phyloP scores from a whole-genome alignment of 2,797 vertebrate genomes.

The Zalophus californianus region DNA sequence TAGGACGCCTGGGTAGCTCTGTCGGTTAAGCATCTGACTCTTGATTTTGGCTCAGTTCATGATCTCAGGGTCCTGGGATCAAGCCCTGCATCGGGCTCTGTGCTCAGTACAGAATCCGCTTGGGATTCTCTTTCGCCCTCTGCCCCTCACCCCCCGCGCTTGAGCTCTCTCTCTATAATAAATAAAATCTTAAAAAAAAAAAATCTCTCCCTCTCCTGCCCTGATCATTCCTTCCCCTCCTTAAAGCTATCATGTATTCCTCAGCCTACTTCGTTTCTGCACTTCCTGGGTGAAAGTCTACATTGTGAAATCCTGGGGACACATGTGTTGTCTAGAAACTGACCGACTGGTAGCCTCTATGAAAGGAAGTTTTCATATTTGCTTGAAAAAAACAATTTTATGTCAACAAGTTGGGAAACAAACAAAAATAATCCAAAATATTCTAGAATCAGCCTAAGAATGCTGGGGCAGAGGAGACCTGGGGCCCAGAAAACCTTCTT shows the following conservation, averaged over 20 bases:
- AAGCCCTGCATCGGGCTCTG: background rate
- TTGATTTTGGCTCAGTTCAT: background rate
- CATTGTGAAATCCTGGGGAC: constrained; percentile 5
- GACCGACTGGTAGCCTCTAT: background rate
- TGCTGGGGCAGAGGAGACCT: background rate
- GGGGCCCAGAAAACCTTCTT: background rate
- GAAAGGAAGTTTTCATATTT: constrained; percentile 20
- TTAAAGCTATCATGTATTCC: background rate
- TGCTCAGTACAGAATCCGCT: background rate
- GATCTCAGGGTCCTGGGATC: background rate
- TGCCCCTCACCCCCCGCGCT: background rate
- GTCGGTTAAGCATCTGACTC: background rate
- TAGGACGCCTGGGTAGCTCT: background rate
- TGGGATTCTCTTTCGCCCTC: background rate
- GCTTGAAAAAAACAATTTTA: constrained; percentile 24
- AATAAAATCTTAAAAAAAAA: background rate
- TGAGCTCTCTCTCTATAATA: background rate
- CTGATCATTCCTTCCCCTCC: background rate
- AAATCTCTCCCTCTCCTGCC: background rate
- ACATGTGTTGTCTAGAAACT: background rate
- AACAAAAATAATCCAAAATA: background rate
- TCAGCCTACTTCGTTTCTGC: background rate
- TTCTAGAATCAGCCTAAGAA: background rate
- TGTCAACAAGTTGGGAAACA: background rate
- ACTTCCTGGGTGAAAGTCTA: constrained; percentile 64